These are phyloP conservation scores for Chaenodraco wilsoni DNA, from an alignment of 2,797 vertebrate species.

Conservation along the genomic window DNA sequence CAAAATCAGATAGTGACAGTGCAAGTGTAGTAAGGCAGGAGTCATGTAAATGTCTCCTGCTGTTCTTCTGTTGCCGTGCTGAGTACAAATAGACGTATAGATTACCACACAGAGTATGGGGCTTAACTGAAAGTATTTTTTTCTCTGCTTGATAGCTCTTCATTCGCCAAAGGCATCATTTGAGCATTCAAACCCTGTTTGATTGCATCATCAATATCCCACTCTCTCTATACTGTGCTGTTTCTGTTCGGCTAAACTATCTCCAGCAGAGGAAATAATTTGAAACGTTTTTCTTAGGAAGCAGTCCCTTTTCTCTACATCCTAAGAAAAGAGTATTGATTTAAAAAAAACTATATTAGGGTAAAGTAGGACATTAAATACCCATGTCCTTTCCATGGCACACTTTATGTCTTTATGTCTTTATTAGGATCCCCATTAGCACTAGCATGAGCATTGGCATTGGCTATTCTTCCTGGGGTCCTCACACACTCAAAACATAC, in stretches of 20 bases:
- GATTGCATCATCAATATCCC: constrained; percentile 7
- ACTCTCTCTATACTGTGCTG: not conserved
- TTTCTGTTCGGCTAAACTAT: constrained; percentile 5
- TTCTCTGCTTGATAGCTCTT: constrained; percentile 14
- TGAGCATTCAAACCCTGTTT: constrained; percentile 5
- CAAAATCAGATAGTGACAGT: constrained; percentile 10
- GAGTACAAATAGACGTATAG: constrained; percentile 32
- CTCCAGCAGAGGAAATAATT: constrained; percentile 10
- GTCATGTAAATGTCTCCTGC: constrained; percentile 19
- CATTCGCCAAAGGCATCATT: constrained; percentile 21
- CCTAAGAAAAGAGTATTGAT: constrained; percentile 5
- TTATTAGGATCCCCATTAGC: no score
- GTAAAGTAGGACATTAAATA: constrained; percentile 4
- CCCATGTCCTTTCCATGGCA: not conserved
- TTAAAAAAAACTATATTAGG: not conserved
- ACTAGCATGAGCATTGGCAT: no score
- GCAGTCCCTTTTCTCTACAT: not conserved
- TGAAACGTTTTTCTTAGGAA: not conserved
- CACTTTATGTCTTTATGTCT: no score
- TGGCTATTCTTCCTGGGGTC: no score
- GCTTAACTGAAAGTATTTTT: not conserved
- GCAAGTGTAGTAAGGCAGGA: not conserved
- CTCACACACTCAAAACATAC: no score
- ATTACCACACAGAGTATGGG: constrained; percentile 16
- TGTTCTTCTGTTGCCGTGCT: not conserved